Evolutionary conservation across 2,888 invertebrate species (phyloP).

Genomic region (Tachina lurida): DNA sequence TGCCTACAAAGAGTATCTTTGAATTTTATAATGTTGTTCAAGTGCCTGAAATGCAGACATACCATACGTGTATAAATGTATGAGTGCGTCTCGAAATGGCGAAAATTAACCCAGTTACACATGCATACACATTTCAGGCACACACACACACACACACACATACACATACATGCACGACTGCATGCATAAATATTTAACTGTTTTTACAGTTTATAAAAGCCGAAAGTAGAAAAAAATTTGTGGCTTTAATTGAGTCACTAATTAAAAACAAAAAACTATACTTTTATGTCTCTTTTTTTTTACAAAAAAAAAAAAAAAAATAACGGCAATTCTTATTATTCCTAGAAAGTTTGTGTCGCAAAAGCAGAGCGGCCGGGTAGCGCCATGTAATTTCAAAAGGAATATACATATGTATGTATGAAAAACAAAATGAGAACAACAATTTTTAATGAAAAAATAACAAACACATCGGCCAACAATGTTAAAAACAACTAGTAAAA

Average conservation of each 20-base stretch:
- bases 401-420: neutral
- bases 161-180: neutral
- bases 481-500: slow-evolving; percentile 6
- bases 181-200: slow-evolving; percentile 40
- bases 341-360: neutral
- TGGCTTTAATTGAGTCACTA: slow-evolving; percentile 67
- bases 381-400: slow-evolving; percentile 12
- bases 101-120: slow-evolving; percentile 65
- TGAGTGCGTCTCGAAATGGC: slow-evolving; percentile 15
- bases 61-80: slow-evolving; percentile 16
- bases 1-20: neutral
- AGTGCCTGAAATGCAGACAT: slow-evolving; percentile 38
- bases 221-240: slow-evolving; percentile 23
- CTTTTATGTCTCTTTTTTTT: slow-evolving; percentile 40
- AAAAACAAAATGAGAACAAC: slow-evolving; percentile 22
- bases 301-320: slow-evolving; percentile 8
- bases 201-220: slow-evolving; percentile 55
- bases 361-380: neutral
- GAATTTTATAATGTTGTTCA: slow-evolving; percentile 7
- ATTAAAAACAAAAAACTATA: slow-evolving; percentile 43
- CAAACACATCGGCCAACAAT: slow-evolving; percentile 27
- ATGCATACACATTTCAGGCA: slow-evolving; percentile 13
- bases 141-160: neutral
- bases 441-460: slow-evolving; percentile 61
- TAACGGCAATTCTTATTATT: slow-evolving; percentile 35